Base-by-base conservation (phyloP, 2,113 vertebrate species). In the Onychostoma macrolepis region DNA sequence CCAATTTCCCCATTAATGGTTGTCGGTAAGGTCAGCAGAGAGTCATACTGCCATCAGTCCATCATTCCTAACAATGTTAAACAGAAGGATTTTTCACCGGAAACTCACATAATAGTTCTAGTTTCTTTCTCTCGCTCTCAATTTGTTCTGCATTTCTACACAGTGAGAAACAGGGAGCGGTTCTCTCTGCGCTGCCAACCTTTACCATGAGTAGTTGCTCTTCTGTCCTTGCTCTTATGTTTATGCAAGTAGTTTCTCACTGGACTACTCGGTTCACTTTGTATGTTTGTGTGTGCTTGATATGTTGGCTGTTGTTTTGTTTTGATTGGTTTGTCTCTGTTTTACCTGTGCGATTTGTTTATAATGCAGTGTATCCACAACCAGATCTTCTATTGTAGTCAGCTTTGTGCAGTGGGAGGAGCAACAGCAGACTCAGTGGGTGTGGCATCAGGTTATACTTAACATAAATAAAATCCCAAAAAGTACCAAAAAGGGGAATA, bases 121-220 rank as follows among this genome's bases (percentile, higher is more conserved):
- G 43, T 17, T 21, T 65, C 48, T 71, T 38, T 36, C 67, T 30
- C 2, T 61, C 28, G 0, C 15, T 76, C 53, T 48, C 21, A 45
- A 21, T 24, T 65, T 8, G 30, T 48, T 84, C 36, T 86, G 71
- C 83, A 76, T 48, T 86, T 83, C 76, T 58, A 81, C 72, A 78
- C 15, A 2, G n/a, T 65, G 11, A 33, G 67, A 83, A 78, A 33
- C 53, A 56, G 78, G 84, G 71, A 83, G 8, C 6, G 71, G 71
- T 56, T 83, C 58, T 76, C 79, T 63, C 41, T 69, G 21, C 6
- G 15, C 74, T 61, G 77, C 43, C 48, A 33, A 50, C n/a, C 38
- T 30, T 84, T 79, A 69, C 12, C 38, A 50, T 77, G 11, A 76
- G 33, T 17, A 75, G 63, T 67, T 36, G 15, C 56, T 65, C 53